These are phyloP conservation scores for Streblospio benedicti DNA, from an alignment of 1,140 invertebrate genomes.

Conservation along the genomic window DNA sequence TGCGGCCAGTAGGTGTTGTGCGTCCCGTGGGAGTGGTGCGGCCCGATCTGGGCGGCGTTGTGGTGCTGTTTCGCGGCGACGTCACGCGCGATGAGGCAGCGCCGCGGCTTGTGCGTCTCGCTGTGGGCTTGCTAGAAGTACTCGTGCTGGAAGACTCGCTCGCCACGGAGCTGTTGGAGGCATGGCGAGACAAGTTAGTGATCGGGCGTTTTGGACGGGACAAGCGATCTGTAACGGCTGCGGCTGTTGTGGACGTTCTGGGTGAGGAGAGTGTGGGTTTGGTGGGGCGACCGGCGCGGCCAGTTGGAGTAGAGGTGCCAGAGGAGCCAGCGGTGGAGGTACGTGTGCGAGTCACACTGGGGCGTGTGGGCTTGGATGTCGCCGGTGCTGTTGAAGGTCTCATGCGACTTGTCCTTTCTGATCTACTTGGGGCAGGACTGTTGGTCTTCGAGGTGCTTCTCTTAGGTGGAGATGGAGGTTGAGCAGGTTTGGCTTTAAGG, in stretches of 20 bases:
- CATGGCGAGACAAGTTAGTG: not conserved
- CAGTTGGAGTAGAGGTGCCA: too few relatives aligned
- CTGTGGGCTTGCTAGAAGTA: not conserved
- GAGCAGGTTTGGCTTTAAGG: too few relatives aligned
- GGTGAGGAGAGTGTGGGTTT: too few relatives aligned
- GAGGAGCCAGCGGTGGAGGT: too few relatives aligned
- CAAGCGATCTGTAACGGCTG: constrained; percentile 4
- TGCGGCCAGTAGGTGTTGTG: not conserved
- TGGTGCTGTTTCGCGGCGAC: not conserved
- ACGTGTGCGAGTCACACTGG: too few relatives aligned
- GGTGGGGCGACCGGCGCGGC: too few relatives aligned
- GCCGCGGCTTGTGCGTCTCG: not conserved
- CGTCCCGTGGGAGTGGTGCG: not conserved
- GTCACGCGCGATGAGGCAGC: not conserved
- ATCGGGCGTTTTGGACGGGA: constrained; percentile 2
- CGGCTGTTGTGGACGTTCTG: not conserved
- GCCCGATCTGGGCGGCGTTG: not conserved
- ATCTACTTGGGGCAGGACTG: too few relatives aligned
- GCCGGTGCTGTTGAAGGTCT: too few relatives aligned
- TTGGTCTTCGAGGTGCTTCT: too few relatives aligned
- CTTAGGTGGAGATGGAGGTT: too few relatives aligned
- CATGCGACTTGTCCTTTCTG: too few relatives aligned
- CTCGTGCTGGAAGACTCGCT: not conserved
- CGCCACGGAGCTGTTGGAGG: not conserved
- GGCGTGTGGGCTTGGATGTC: too few relatives aligned